Percentiles rank a stretch among this genome's conserved stretches.
phyloP scores from a whole-genome alignment of 2,113 vertebrate species.

The Osmerus mordax region DNA sequence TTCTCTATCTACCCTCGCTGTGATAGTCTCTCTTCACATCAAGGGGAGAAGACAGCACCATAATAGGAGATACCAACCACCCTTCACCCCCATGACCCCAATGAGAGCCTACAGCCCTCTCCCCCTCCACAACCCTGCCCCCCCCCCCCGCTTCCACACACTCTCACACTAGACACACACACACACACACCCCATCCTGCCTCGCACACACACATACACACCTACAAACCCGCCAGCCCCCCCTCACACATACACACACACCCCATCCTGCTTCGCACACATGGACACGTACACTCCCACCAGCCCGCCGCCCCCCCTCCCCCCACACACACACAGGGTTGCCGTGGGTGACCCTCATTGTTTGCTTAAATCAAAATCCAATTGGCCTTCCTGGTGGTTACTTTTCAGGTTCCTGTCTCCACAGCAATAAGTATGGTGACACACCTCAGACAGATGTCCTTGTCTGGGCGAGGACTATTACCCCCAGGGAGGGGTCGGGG shows the following conservation, averaged over 20 bases:
- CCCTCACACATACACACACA: not conserved
- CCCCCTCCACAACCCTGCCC: conserved; percentile 9
- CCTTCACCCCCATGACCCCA: conserved; percentile 38
- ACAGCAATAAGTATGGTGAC: conserved; percentile 48
- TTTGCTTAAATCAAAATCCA: conserved; percentile 71
- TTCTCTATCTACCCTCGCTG: conserved; percentile 31
- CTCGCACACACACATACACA: conserved; percentile 1
- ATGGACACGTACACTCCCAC: not conserved
- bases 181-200: not conserved
- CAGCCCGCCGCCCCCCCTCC: no score
- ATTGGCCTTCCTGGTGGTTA: conserved; percentile 51
- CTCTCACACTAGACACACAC: no score
- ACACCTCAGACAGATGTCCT: conserved; percentile 58
- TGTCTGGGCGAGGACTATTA: conserved; percentile 70
- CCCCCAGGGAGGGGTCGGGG: no score
- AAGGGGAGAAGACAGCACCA: conserved; percentile 42
- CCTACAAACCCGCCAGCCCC: not conserved
- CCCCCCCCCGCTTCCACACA: not conserved
- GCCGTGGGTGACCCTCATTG: conserved; percentile 45
- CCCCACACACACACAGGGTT: no score
- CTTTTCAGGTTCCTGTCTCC: conserved; percentile 35
- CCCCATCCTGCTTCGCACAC: conserved; percentile 3
- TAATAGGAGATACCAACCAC: conserved; percentile 48
- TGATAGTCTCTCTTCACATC: conserved; percentile 25
- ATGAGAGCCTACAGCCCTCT: conserved; percentile 26